phyloP scores from a whole-genome alignment of 2,797 vertebrate species.

The Pseudochirops corinnae region DNA sequence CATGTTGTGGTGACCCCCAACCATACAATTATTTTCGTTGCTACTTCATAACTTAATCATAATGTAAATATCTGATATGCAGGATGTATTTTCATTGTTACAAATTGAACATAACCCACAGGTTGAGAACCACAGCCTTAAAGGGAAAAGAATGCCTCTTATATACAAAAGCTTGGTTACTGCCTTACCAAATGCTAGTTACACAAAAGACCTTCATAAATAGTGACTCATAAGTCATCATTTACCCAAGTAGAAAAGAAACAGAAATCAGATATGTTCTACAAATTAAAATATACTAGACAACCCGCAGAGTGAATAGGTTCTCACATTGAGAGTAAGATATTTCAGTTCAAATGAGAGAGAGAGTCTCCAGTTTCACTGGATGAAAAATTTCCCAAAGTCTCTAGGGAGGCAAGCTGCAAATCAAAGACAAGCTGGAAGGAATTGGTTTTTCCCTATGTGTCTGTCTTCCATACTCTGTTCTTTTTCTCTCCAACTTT shows the following conservation, averaged over 20 bases:
- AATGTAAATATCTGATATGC: too few species aligned
- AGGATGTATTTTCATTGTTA: too few species aligned
- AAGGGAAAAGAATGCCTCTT: not conserved
- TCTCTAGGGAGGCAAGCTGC: not conserved
- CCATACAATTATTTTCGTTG: too few species aligned
- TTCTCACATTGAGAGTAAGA: not conserved
- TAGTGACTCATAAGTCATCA: not conserved
- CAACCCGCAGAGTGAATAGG: not conserved
- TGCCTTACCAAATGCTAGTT: not conserved
- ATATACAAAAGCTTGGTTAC: not conserved
- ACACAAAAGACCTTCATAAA: not conserved
- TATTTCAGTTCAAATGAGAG: not conserved
- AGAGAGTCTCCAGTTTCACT: not conserved
- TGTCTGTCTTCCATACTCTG: not conserved
- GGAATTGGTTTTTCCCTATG: not conserved
- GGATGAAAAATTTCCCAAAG: not conserved
- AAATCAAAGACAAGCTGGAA: not conserved
- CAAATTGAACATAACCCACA: too few species aligned
- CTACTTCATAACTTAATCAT: too few species aligned
- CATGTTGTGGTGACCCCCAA: too few species aligned
- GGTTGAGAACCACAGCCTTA: too few species aligned
- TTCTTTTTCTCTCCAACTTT: not conserved
- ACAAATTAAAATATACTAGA: not conserved
- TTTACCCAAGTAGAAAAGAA: not conserved
- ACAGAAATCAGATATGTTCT: not conserved